phyloP scores from a whole-genome alignment of 2,888 invertebrate genomes.

The Drosophila multiciliata region DNA sequence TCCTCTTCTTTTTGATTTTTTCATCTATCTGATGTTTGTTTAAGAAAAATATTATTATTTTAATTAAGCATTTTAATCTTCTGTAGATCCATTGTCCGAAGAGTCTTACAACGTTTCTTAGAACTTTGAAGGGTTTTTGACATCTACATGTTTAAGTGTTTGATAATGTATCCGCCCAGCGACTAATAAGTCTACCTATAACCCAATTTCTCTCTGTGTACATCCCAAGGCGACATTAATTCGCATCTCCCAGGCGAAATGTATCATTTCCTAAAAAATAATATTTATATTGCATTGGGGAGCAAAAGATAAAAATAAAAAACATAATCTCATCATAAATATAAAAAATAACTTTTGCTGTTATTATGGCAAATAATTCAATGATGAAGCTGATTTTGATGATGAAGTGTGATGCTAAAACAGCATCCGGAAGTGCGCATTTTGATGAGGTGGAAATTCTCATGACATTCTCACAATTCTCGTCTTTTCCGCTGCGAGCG shows the following conservation, averaged over 20 bases:
- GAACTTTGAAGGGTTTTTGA: neutral
- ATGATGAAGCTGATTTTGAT: neutral
- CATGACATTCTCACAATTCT: slow-evolving; percentile 28
- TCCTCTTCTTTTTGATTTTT: neutral
- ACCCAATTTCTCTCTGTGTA: neutral
- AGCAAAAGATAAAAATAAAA: neutral
- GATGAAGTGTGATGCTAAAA: slow-evolving; percentile 27
- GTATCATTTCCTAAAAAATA: neutral
- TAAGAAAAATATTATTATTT: neutral
- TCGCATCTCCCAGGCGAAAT: neutral
- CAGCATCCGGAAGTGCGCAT: slow-evolving; percentile 75
- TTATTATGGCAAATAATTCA: slow-evolving; percentile 44
- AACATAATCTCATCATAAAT: slow-evolving; percentile 25
- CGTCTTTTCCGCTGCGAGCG: slow-evolving; percentile 6
- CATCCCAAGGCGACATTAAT: neutral
- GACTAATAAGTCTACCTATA: neutral
- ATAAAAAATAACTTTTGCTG: slow-evolving; percentile 41
- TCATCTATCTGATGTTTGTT: too few relatives aligned
- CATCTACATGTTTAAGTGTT: neutral
- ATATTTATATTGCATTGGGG: neutral
- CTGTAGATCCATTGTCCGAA: neutral
- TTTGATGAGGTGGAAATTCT: slow-evolving; percentile 52
- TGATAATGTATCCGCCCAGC: neutral
- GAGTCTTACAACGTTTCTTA: neutral
- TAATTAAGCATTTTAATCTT: neutral